These are phyloP conservation scores for Colistium nudipinnis DNA, from an alignment of 2,113 vertebrate species.

Conservation along the genomic window DNA sequence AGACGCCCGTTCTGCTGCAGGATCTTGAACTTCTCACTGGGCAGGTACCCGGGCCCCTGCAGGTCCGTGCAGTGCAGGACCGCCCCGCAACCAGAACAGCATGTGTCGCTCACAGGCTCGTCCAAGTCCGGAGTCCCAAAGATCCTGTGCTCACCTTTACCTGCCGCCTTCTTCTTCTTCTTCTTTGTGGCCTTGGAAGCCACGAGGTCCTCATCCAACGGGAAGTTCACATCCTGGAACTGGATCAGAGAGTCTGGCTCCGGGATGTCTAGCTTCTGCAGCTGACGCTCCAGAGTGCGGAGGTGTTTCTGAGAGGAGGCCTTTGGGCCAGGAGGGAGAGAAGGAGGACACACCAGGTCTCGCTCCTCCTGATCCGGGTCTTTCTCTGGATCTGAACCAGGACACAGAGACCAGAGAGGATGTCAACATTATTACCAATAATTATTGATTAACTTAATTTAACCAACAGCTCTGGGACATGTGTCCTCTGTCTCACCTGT, in stretches of 20 bases:
- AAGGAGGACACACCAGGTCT: neutral
- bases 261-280: too few relatives aligned
- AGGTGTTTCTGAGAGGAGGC: conserved; percentile 16
- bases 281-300: conserved; percentile 59
- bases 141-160: conserved; percentile 53
- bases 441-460: too few relatives aligned
- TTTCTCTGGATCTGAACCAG: conserved; percentile 41
- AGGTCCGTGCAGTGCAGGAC: conserved; percentile 83
- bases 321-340: neutral
- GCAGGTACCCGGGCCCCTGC: conserved; percentile 83
- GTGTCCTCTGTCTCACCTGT: conserved; percentile 49
- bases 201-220: conserved; percentile 13
- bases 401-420: neutral
- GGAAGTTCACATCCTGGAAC: conserved; percentile 76
- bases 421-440: neutral
- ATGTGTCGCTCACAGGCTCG: conserved; percentile 71
- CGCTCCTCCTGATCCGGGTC: conserved; percentile 11
- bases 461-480: too few relatives aligned
- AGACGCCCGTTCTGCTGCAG: conserved; percentile 59
- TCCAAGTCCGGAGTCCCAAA: conserved; percentile 73
- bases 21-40: conserved; percentile 83
- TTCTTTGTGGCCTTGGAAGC: conserved; percentile 23
- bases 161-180: conserved; percentile 27
- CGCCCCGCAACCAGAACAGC: conserved; percentile 89
- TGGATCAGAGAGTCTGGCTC: conserved; percentile 57